phyloP scores from a whole-genome alignment of 35 echinoderm and acorn worm genomes.

The Holothuria glaberrima region DNA sequence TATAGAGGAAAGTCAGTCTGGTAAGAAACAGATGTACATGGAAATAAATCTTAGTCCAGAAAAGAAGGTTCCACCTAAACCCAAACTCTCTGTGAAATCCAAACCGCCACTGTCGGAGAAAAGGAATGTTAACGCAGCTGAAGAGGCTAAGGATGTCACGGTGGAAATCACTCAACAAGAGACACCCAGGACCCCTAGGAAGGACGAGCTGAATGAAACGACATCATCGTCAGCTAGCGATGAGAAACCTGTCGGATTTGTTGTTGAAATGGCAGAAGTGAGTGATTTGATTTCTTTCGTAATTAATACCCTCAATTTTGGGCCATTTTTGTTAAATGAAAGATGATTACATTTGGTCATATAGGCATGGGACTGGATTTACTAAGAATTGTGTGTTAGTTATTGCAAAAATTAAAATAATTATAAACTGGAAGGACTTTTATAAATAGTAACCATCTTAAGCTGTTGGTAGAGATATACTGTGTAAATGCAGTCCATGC shows the following conservation, averaged over 20 bases:
- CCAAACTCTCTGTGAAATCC: slow-evolving; percentile 24
- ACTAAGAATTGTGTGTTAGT: too few species aligned
- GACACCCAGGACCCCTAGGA: not conserved
- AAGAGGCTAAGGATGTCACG: not conserved
- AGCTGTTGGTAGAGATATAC: too few species aligned
- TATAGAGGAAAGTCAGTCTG: not conserved
- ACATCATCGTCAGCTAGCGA: slow-evolving; percentile 13
- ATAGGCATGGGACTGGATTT: too few species aligned
- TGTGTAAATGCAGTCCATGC: too few species aligned
- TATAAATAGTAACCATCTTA: too few species aligned
- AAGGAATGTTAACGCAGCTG: not conserved
- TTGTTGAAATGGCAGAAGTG: slow-evolving; percentile 78
- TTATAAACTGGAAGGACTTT: too few species aligned
- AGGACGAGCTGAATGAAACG: slow-evolving; percentile 22
- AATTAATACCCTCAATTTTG: too few species aligned
- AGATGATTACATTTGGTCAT: too few species aligned
- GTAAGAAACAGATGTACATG: slow-evolving; percentile 45
- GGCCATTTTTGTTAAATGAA: too few species aligned
- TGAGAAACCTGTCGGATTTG: slow-evolving; percentile 74
- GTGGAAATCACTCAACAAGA: not conserved
- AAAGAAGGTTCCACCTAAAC: slow-evolving; percentile 41
- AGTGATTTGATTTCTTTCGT: not conserved
- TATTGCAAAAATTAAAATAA: too few species aligned
- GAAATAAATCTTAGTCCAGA: slow-evolving; percentile 48
- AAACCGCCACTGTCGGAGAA: not conserved